Base-by-base conservation (phyloP, 2,113 vertebrate genomes). In the Onychostruthus taczanowskii region DNA sequence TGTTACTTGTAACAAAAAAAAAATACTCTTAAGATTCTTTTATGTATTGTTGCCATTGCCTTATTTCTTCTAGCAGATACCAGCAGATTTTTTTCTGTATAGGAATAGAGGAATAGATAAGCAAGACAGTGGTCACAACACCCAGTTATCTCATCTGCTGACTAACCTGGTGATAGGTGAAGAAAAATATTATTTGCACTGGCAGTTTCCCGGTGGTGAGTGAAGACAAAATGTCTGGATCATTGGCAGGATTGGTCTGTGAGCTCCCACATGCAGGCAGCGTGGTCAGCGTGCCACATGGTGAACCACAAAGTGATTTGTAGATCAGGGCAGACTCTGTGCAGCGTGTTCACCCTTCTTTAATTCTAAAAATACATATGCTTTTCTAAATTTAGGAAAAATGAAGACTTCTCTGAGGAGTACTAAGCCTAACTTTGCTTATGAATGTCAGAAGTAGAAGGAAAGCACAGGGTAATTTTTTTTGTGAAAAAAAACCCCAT, bases 271-370 rank as follows among this genome's bases (percentile, higher is more conserved):
- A 22, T 20, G 17, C 27, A 58, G 35, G 17, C 16, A 31, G 27
- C 3, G 6, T 9, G 20, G 7, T 53, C 53, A 63, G 7, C 18
- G 21, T 67, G 44, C 23, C 30, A 33, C 0, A 0, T 47, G 21
- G 31, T 68, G 28, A 22, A 17, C 14, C 11, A 55, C 9, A 8
- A 43, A 49, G 19, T 27, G 24, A 31, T 59, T 31, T 58, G 9
- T 33, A 26, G 6, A 44, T 39, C 18, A 78, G 24, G 39, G 15
- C 11, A 67, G 47, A 33, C 13, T 67, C 31, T 63, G 11, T 49
- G 37, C 37, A 37, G 37, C 37, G 37, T 47, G 37, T n/a, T 33
- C 37, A 37, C 30, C 3, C 22, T 37, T 30, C 41, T 33, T n/a
- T 12, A 47, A 11, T 13, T 56, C 43, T n/a, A 46, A 53, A 35